These are phyloP conservation scores for Halocaridina rubra DNA, from an alignment of 2,888 invertebrate genomes.

Conservation along the genomic window DNA sequence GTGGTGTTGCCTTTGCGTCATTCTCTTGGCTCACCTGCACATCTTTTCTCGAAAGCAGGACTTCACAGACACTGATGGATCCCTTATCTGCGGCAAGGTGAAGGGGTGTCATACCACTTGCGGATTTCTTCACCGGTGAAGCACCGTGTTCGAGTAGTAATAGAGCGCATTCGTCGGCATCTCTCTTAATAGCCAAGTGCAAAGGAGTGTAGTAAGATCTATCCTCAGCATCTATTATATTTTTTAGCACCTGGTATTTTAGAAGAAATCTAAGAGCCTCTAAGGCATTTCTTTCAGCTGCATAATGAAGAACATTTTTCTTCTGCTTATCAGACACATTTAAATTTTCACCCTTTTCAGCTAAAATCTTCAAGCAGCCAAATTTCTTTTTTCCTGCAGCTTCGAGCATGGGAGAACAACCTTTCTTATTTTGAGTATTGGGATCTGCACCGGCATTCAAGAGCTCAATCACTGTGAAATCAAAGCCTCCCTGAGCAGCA, in stretches of 20 bases:
- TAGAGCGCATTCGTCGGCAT: background rate
- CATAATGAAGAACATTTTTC: background rate
- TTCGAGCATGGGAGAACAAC: background rate
- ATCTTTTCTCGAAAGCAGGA: background rate
- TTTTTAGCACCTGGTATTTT: background rate
- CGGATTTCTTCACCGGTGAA: background rate
- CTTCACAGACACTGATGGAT: background rate
- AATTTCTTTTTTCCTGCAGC: background rate
- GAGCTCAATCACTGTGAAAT: background rate
- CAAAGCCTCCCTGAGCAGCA: conserved; percentile 7
- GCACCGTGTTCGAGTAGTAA: conserved; percentile 11
- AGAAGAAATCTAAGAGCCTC: background rate
- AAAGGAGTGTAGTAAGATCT: background rate
- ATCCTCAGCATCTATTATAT: background rate
- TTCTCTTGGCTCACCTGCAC: background rate
- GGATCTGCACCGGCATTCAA: conserved; percentile 9
- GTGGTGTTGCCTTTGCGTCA: background rate
- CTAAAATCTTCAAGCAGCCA: background rate
- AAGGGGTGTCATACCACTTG: background rate
- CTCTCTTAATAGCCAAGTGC: conserved; percentile 21
- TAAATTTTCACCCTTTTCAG: background rate
- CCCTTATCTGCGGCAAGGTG: conserved; percentile 26
- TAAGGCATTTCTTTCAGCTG: background rate
- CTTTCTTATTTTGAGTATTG: background rate
- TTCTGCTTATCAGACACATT: background rate